Evolutionary conservation across 2,113 vertebrate species (phyloP), one percentile per base, ranked within the genome.

Genomic region (Saccopteryx bilineata): DNA sequence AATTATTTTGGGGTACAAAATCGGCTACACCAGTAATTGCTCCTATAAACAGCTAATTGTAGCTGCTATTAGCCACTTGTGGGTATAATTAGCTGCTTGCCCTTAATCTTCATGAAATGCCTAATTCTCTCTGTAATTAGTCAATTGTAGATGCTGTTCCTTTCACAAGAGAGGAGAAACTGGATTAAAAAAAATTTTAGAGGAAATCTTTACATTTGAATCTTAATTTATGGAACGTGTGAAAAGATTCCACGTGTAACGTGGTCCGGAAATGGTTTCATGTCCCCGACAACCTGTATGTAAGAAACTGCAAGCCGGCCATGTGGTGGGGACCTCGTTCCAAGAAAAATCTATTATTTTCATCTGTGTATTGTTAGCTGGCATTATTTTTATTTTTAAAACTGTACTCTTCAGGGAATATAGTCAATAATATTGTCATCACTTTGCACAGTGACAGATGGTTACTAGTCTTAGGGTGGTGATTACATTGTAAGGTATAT

Each of bases 1-100:
- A 96, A 96, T 97, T 97, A 97, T 98, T 98, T 97, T 66, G 95
- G 97, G 97, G 94, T 97, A 86, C 96, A 96, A 96, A 98, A 96
- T 95, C 95, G 96, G 96, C 96, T 97, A 93, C 95, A 90, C 91
- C 96, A 96, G 91, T 97, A 97, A 98, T 96, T 97, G 95, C 91
- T 93, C 95, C 96, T 95, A 96, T 96, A 96, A 97, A 97, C 93
- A 95, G 91, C 95, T 97, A 92, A 98, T 97, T 97, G 97, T 97
- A 95, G 95, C 93, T 97, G 88, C 94, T 65, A 94, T 93, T 97
- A 96, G 96, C 97, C 97, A 98, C 96, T 97, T 97, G 94, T 97
- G 96, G 95, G 83, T 95, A 31, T 96, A 97, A 97, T 98, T 97
- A 97, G 93, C 95, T 78, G 76, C 89, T 96, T 97, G 94, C 94